Evolutionary conservation across 1,140 invertebrate genomes (phyloP).

Genomic region (Drosophila mauritiana): DNA sequence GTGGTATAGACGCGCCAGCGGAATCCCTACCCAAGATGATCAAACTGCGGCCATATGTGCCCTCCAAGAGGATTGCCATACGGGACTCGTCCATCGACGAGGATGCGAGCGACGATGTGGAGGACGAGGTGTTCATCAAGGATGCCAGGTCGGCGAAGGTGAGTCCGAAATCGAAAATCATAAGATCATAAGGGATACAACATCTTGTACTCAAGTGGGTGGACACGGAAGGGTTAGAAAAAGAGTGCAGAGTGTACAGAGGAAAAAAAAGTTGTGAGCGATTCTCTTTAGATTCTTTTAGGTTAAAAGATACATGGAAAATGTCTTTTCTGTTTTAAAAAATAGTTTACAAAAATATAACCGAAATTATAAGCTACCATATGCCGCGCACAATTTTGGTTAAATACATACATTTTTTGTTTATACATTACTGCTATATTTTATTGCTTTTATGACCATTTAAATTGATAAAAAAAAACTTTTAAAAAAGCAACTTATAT

Average conservation of each 20-base stretch:
- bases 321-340: background rate
- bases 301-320: background rate
- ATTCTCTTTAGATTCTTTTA: too few relatives aligned
- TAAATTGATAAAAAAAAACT: too few relatives aligned
- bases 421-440: too few relatives aligned
- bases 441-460: too few relatives aligned
- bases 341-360: background rate
- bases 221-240: background rate
- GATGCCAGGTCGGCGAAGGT: slow-evolving; percentile 87
- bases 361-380: background rate
- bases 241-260: slow-evolving; percentile 1
- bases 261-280: background rate
- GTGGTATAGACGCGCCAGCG: background rate
- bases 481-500: too few relatives aligned
- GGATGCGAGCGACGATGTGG: slow-evolving; percentile 87
- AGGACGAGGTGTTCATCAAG: slow-evolving; percentile 92
- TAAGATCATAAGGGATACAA: background rate
- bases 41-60: slow-evolving; percentile 84
- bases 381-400: background rate
- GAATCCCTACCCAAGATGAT: slow-evolving; percentile 59
- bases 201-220: background rate
- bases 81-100: slow-evolving; percentile 83
- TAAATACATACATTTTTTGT: background rate
- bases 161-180: slow-evolving; percentile 5
- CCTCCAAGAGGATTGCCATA: slow-evolving; percentile 82